Evolutionary conservation across 2,888 invertebrate genomes (phyloP), one percentile per base, ranked within the genome.

Genomic region (Morinoia aosen): DNA sequence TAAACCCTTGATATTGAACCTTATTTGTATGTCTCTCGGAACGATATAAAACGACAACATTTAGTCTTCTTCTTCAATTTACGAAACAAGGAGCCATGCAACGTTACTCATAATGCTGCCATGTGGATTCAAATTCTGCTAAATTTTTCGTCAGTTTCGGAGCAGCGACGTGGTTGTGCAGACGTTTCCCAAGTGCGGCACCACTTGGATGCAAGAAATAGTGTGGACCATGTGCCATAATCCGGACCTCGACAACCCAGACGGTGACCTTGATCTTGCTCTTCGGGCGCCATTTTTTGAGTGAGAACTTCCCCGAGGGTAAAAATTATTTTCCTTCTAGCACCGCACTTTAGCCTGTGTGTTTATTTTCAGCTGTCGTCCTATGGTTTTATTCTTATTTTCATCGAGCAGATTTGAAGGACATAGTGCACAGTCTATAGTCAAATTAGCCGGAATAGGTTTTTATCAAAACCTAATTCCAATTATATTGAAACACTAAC

Each of bases 211-310:
- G 90, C 40, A 39, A 19, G 90, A 90, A 48, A 90, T 90, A 39
- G 40, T 90, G 16, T 90, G 90, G 90, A 90, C 90, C 40, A 90
- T 90, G 90, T 90, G 90, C 40, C 90, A 90, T 19, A 90, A 90
- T 19, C 90, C 90, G 14, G 19, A 90, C 90, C 90, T 90, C 12
- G 90, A 90, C 90, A 90, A 40, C 90, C 90, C 90, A 2, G 90
- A 90, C 7, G 90, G 40, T 19, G 90, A 11, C 12, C 25, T 90
- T 39, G 39, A 90, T 19, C 39, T 90, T 7, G 5, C 39, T 19
- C 16, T 90, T 8, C 90, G 90, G 1, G 39, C 90, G 19, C 90
- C 90, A 16, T 90, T 90, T 90, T 48, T 90, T 12, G 90, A 90
- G 90, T 90, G 14, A 90, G 90, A 12, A 48, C 12, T 16, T 10